Conservation (phyloP, 2,888 invertebrate species). For the Chrysolina haemoptera region DNA sequence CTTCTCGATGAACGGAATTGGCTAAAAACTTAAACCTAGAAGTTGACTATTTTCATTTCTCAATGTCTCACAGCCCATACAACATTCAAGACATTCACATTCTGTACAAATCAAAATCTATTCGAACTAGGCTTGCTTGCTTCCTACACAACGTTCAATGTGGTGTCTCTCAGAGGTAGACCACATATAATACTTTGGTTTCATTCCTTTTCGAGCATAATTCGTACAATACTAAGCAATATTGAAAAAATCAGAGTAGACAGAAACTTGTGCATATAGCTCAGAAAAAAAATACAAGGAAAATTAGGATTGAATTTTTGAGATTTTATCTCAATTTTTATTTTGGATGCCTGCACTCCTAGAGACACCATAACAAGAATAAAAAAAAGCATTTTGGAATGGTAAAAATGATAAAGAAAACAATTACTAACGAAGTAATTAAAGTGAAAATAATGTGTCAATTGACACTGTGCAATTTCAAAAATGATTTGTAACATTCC, state of each 20-base stretch:
- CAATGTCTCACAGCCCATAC: constrained; percentile 55
- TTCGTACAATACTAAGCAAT: too few species aligned
- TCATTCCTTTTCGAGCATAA: too few species aligned
- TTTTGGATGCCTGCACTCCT: not conserved
- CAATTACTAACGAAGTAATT: not conserved
- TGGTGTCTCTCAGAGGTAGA: not conserved
- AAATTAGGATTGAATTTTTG: too few species aligned
- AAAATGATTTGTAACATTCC: constrained; percentile 1
- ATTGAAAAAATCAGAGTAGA: too few species aligned
- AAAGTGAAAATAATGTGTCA: not conserved
- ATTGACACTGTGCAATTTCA: constrained; percentile 7
- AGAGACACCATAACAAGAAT: not conserved
- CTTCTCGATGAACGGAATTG: constrained; percentile 36
- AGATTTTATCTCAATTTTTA: not conserved
- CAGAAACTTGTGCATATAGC: too few species aligned
- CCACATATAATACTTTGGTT: too few species aligned
- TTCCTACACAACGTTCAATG: not conserved
- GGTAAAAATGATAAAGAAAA: not conserved
- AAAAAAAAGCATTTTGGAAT: constrained; percentile 4
- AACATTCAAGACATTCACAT: constrained; percentile 50
- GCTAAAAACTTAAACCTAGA: constrained; percentile 40
- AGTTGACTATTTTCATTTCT: constrained; percentile 44
- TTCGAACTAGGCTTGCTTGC: not conserved
- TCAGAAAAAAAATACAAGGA: too few species aligned
- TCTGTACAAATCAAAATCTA: constrained; percentile 18